Evolutionary conservation across 2,797 vertebrate genomes (phyloP).

Genomic region (Rhadinocentrus ornatus): DNA sequence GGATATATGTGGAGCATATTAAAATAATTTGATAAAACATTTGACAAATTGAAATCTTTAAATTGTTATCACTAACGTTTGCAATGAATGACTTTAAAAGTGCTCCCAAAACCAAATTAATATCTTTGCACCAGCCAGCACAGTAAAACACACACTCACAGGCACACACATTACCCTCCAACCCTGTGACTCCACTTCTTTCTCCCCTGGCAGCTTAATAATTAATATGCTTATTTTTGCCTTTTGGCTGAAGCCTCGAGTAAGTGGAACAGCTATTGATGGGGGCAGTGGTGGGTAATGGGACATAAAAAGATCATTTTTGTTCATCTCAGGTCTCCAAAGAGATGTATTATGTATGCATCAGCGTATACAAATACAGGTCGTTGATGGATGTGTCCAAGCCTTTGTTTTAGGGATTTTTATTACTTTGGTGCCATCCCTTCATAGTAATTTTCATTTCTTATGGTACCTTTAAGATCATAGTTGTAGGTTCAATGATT

Average conservation of each 20-base stretch:
- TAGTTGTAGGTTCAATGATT: no score
- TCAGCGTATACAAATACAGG: not conserved
- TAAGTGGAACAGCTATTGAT: slow-evolving; percentile 69
- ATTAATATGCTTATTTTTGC: slow-evolving; percentile 79
- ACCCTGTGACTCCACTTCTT: slow-evolving; percentile 46
- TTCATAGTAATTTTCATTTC: no score
- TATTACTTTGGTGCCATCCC: no score
- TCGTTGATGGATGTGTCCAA: not conserved
- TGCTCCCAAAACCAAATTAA: slow-evolving; percentile 50
- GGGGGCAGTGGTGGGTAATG: slow-evolving; percentile 71
- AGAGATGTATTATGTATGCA: slow-evolving; percentile 56
- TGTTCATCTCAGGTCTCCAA: slow-evolving; percentile 56
- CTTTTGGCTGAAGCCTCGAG: slow-evolving; percentile 58
- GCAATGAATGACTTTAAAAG: slow-evolving; percentile 31
- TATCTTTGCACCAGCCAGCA: slow-evolving; percentile 25
- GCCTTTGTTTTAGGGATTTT: no score
- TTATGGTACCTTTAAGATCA: no score
- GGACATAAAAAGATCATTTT: slow-evolving; percentile 69
- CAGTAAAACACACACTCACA: slow-evolving; percentile 34
- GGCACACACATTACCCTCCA: slow-evolving; percentile 53
- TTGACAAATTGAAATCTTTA: slow-evolving; percentile 6
- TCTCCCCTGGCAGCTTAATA: slow-evolving; percentile 72
- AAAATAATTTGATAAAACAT: slow-evolving; percentile 14
- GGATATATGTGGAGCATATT: not conserved
- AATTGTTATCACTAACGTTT: slow-evolving; percentile 12